Conservation (phyloP, 2,113 vertebrate genomes). For the Uropsilus gracilis region DNA sequence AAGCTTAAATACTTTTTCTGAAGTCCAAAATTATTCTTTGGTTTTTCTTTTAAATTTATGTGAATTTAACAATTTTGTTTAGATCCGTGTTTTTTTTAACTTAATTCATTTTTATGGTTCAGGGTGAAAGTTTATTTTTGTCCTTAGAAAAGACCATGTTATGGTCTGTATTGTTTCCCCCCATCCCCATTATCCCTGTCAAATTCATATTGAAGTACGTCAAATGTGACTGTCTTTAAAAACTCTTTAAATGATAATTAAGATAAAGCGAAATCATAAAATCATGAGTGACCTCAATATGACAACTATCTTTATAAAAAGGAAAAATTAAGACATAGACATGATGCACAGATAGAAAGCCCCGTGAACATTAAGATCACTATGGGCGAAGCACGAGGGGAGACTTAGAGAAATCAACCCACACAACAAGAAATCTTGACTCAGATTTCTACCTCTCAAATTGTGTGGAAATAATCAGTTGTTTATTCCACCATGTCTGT, state of each 20-base stretch:
- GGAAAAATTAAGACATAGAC: not conserved
- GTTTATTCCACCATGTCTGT: not conserved
- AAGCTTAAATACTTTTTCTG: not conserved
- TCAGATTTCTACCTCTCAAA: not conserved
- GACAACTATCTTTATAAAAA: not conserved
- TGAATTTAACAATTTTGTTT: not conserved
- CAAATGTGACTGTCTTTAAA: not conserved
- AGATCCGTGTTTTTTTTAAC: too few relatives aligned
- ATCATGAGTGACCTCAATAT: not conserved
- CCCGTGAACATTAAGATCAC: not conserved
- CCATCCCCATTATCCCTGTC: not conserved
- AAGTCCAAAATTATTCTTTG: not conserved
- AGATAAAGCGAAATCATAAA: not conserved
- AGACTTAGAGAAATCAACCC: not conserved
- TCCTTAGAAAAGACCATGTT: not conserved
- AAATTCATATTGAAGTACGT: not conserved
- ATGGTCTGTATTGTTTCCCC: not conserved
- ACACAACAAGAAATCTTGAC: not conserved
- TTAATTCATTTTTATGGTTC: too few relatives aligned
- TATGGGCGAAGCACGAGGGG: not conserved
- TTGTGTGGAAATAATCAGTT: not conserved
- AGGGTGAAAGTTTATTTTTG: too few relatives aligned
- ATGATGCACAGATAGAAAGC: not conserved
- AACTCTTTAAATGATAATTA: not conserved
- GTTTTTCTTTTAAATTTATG: not conserved